Base-by-base conservation (phyloP, 2,888 invertebrate genomes). In the Athetis lepigone region DNA sequence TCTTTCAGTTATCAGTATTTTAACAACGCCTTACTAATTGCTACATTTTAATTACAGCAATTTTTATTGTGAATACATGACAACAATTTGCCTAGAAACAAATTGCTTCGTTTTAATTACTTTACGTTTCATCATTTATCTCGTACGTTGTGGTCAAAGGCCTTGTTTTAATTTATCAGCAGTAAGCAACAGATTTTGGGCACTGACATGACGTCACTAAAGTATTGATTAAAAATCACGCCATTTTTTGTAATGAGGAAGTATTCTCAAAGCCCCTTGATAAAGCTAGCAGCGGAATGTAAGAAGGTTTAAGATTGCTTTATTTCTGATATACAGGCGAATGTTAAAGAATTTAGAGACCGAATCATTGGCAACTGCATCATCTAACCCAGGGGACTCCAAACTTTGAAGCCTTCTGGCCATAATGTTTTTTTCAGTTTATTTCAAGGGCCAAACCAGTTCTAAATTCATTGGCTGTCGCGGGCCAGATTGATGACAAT, bases 141-240 rank as follows among this genome's bases (percentile, higher is more conserved):
- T 18, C 29, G n/a, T 63, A 40, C 25, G 9, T 27, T 3, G 6
- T 67, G 67, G 72, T 71, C 61, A 70, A 72, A 71, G 70, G 54
- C 45, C 70, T 69, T 36, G 13, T 21, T 11, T 33, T 16, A 33
- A 16, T 13, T 51, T 66, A 66, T 68, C 68, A 60, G 50, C 11
- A 8, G 4, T 40, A 13, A 23, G 13, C 33, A 40, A 59, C 39
- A n/a, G 8, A 8, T 42, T 19, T 3, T 11, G 19, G 39, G 16
- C 11, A 51, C 46, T 37, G 4, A 29, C n/a, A 29, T n/a, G 19
- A 62, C 18, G 27, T 18, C n/a, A 9, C 13, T n/a, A 42, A 52
- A 33, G 33, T 54, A 18, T 7, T 36, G 9, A 23, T 33, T 21
- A 16, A 43, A 21, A 5, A 11, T 63, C n/a, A 45, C 36, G 65